Evolutionary conservation across 2,113 vertebrate species (phyloP).

Genomic region (Oxyruncus cristatus): DNA sequence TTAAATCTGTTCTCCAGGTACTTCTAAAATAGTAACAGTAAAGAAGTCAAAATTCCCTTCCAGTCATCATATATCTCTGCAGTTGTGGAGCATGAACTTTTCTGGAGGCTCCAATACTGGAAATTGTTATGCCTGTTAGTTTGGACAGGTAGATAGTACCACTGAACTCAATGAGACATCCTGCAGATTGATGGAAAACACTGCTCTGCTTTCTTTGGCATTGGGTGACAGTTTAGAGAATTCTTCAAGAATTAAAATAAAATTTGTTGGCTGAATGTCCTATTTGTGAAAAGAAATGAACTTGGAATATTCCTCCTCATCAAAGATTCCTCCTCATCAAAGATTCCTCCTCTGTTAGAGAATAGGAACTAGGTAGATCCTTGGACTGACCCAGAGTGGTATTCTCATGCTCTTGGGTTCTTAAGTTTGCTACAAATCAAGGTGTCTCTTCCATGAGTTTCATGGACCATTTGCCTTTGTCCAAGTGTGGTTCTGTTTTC

Average conservation of each 20-base stretch:
- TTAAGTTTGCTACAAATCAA: not conserved
- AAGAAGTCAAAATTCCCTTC: not conserved
- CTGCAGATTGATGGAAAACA: constrained; percentile 22
- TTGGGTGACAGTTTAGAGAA: not conserved
- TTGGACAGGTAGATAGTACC: not conserved
- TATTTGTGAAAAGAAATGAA: not conserved
- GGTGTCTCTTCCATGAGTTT: too few species aligned
- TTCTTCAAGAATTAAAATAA: not conserved
- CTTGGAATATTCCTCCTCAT: not conserved
- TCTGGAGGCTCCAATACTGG: constrained; percentile 4
- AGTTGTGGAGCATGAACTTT: constrained; percentile 18
- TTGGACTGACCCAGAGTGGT: not conserved
- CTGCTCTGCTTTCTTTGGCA: not conserved
- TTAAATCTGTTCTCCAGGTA: not conserved
- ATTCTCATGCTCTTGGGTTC: not conserved
- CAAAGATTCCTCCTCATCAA: not conserved
- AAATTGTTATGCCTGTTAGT: not conserved
- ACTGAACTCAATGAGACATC: not conserved
- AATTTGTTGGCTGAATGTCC: not conserved
- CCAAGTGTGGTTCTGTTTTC: accelerated
- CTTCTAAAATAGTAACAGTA: not conserved
- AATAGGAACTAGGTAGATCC: not conserved
- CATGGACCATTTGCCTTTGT: not conserved
- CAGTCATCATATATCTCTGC: not conserved
- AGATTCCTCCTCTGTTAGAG: not conserved